Percentiles rank a stretch among this genome's conserved stretches.
These are phyloP conservation scores for Drosophila neutralis DNA, from an alignment of 2,888 invertebrate genomes.

Conservation along the genomic window DNA sequence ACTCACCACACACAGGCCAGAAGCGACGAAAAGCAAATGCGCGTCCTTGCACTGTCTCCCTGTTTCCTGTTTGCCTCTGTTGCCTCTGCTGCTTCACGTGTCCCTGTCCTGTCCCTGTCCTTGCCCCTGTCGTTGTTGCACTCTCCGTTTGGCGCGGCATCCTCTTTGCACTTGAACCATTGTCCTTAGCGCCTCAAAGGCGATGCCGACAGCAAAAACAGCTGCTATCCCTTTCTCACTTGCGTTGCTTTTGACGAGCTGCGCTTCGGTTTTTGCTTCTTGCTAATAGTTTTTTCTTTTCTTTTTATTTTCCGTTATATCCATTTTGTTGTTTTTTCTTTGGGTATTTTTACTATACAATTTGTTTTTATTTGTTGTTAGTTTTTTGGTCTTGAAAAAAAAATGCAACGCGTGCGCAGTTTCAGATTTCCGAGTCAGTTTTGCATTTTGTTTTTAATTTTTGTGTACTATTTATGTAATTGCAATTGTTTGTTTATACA, in stretches of 20 bases:
- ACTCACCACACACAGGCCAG: conserved; percentile 66
- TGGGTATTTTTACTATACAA: conserved; percentile 30
- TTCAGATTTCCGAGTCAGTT: conserved; percentile 19
- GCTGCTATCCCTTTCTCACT: conserved; percentile 72
- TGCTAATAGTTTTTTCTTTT: conserved; percentile 33
- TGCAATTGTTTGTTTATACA: conserved; percentile 20
- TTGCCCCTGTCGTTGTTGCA: conserved; percentile 47
- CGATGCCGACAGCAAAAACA: conserved; percentile 38
- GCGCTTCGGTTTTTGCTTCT: conserved; percentile 45
- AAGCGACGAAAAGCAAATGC: conserved; percentile 26
- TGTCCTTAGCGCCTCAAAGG: conserved; percentile 72
- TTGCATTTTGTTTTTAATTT: conserved; percentile 10
- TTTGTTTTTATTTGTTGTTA: conserved; percentile 35
- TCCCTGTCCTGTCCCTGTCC: conserved; percentile 5
- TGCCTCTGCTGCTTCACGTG: neutral
- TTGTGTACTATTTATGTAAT: conserved; percentile 37
- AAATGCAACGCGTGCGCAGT: conserved; percentile 66
- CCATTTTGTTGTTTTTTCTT: conserved; percentile 1
- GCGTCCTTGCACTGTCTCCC: conserved; percentile 50
- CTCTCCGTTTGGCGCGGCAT: conserved; percentile 63
- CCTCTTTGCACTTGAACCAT: conserved; percentile 84
- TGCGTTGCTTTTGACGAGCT: conserved; percentile 19
- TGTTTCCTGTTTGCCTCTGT: conserved; percentile 23
- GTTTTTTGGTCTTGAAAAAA: conserved; percentile 38
- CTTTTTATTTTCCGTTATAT: neutral